These are phyloP conservation scores for Numenius phaeopus DNA, from an alignment of 2,797 vertebrate genomes.

Conservation along the genomic window DNA sequence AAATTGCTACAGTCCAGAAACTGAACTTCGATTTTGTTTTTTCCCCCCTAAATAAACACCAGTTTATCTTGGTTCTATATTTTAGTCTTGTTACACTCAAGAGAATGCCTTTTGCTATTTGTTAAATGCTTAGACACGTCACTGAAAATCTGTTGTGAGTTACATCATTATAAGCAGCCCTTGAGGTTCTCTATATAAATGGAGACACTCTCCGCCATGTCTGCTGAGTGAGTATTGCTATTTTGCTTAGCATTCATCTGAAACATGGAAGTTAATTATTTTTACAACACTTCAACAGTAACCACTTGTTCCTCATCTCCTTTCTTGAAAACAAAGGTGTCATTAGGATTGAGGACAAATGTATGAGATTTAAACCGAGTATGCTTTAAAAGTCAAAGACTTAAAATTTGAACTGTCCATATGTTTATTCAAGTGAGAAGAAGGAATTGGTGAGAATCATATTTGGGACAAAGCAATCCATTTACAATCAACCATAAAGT, in stretches of 20 bases:
- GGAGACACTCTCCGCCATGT: not conserved
- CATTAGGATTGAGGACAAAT: not conserved
- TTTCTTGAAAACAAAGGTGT: not conserved
- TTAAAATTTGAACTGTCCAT: not conserved
- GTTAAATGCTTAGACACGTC: not conserved
- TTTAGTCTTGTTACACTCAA: not conserved
- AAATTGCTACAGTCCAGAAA: not conserved
- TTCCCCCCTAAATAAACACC: not conserved
- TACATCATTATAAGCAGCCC: not conserved
- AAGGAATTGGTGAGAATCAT: not conserved
- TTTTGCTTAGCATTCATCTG: not conserved
- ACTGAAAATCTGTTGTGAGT: not conserved
- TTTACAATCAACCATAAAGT: not conserved
- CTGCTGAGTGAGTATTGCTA: not conserved
- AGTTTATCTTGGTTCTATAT: not conserved
- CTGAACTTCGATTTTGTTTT: not conserved
- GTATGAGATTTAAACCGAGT: not conserved
- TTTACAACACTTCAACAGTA: not conserved
- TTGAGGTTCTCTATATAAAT: not conserved
- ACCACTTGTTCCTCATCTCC: not conserved
- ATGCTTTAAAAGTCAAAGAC: not conserved
- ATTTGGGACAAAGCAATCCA: not conserved
- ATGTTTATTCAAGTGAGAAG: not conserved
- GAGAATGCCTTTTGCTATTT: not conserved
- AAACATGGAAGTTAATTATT: not conserved